Evolutionary conservation across 2,113 vertebrate genomes (phyloP), one percentile per base, ranked within the genome.

Genomic region (Peromyscus polionotus): DNA sequence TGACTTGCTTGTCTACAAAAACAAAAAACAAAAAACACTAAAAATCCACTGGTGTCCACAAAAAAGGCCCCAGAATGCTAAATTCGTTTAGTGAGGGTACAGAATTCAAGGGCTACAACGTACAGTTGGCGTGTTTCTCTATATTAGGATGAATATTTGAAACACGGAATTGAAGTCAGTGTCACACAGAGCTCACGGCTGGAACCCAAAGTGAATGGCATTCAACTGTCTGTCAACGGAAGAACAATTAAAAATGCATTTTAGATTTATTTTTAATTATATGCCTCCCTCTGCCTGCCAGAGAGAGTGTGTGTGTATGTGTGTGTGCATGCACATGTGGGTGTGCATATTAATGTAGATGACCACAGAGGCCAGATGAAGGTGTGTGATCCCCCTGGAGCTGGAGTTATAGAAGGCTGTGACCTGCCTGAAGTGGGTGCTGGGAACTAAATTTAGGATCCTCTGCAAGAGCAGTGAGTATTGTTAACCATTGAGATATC

Each of bases 191-290:
- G 7, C 73, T 57, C 48, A 68, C 31, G 12, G 7, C 36, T 63
- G 1, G 24, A 22, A 28, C 65, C 26, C 80, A 72, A 88, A 45
- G 51, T 42, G 54, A 51, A 14, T 0, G n/a, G n/a, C 31, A 51
- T 20, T n/a, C n/a, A 48, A 33, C 8, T 72, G 81, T 88, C 81
- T n/a, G 33, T 14, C 48, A 19, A 36, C 6, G 72, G 28, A 39
- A 7, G 36, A 63, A 81, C 26, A 61, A 48, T 33, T 39, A 48
- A 75, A 72, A 63, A 45, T 7, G 14, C 59, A 65, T 85, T 85
- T 65, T 31, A 61, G 59, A 72, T 72, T 87, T 68, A 68, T 68
- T 87, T 86, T 87, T 87, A 67, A 86, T 86, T 68, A 87, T 68
- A 65, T 67, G 26, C 81, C 57, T 63, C 57, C 81, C 57, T 61